Base-by-base conservation (phyloP, 2,888 invertebrate genomes). In the Tachina fera region DNA sequence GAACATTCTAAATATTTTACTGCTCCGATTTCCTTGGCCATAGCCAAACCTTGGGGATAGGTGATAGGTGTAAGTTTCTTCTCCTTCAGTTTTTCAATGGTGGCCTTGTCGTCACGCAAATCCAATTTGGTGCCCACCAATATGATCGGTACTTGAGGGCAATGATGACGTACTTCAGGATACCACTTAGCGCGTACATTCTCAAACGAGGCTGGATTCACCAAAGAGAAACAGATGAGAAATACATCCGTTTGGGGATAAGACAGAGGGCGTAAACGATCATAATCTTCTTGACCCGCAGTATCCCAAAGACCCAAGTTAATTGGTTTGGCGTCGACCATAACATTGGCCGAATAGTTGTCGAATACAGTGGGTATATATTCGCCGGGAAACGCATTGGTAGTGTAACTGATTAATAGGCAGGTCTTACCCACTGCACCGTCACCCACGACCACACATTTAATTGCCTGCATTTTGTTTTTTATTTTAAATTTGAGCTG, bases 381-480 rank as follows among this genome's bases (percentile, higher is more conserved):
- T 77, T 92, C 92, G 45, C 92, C 92, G 39, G 92, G 92, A 61
- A 92, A 92, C 88, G 92, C 92, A 88, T 92, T 92, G 61, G 92
- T 92, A 19, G 92, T 92, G 76, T 92, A 92, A 88, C 92, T 92
- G 89, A 92, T 92, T 87, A 92, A 89, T 71, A 92, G 90, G 87
- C 92, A 92, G 60, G 92, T 92, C 87, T 92, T 92, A 88, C 92
- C 92, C 68, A 92, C 92, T 86, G 92, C 92, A 88, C 92, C 92
- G 87, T 92, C 92, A 88, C 92, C 92, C 87, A 92, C 92, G 84
- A 92, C 92, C 85, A 92, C 92, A 88, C 92, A 92, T 86, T 92
- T 92, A 88, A 92, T 92, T 58, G 92, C 92, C 88, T 92, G 92
- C 92, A 92, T 92, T 88, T n/a, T n/a, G n/a, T n/a, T n/a, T n/a